Evolutionary conservation across 1,140 invertebrate genomes (phyloP), one percentile per base, ranked within the genome.

Genomic region (Colletes gigas): DNA sequence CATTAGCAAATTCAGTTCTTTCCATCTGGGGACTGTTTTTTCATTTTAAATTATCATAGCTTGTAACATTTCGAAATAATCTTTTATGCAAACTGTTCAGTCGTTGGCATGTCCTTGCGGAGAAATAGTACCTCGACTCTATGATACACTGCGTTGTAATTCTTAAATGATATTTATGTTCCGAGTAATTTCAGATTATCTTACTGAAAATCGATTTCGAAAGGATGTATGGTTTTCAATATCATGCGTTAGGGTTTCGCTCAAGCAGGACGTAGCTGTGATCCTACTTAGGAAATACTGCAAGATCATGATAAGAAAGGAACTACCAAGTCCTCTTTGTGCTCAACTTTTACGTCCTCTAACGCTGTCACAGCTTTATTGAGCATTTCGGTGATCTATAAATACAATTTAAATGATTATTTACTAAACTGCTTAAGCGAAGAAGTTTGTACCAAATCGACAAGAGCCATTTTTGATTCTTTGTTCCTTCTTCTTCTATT

Each of bases 271-370:
- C 76, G 63, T 70, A 57, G 47, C 47, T 83, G 57, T 55, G 57
- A 78, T 63, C 83, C 57, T 83, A 55, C 65, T 52, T 68, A 78
- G 52, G 78, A 80, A 62, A 65, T 63, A 44, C 21, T 59, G 39
- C 67, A 82, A 76, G 83, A 92, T 93, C 92, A 93, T 87, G 92
- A 92, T 62, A 93, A 94, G 93, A 97, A 97, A 8, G 96, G 96
- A 19, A 97, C 96, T 55, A 97, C 96, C 83, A 97, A 91, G 89
- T 97, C 96, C 90, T 97, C 97, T 90, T 96, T 96, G 87, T 97
- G 97, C 88, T 97, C 95, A 72, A 97, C 96, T 91, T 96, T 95
- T 5, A 97, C 94, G 72, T 96, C 95, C 55, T 94, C 94, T 77
- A 97, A 94, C 21, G 96, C 96, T n/a, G 94, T 92, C 3, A 94